phyloP scores from a whole-genome alignment of 64 coral and sea anemone species.

The Catalaphyllia jardinei region DNA sequence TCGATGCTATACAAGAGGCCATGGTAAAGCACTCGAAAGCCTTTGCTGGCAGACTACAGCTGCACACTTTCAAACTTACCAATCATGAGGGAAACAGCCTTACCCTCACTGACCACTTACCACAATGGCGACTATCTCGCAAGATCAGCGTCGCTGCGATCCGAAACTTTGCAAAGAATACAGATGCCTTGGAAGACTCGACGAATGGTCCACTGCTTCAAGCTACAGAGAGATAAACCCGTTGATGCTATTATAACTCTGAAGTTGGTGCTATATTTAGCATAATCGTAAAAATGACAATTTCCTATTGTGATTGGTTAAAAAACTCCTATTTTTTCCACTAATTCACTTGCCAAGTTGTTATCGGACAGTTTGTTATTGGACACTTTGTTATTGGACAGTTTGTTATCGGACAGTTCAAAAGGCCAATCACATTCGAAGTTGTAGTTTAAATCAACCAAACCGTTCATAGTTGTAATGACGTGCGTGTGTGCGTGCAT shows the following conservation, averaged over 20 bases:
- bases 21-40: constrained; percentile 69
- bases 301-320: no score
- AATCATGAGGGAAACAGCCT: constrained; percentile 41
- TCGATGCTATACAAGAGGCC: constrained; percentile 58
- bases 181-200: constrained; percentile 43
- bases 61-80: constrained; percentile 55
- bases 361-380: no score
- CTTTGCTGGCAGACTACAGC: constrained; percentile 66
- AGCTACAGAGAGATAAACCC: constrained; percentile 52
- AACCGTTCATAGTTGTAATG: no score
- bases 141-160: constrained; percentile 53
- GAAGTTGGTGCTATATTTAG: constrained; percentile 65
- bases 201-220: constrained; percentile 50
- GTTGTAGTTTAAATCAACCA: no score
- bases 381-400: no score
- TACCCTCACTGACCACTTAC: no score
- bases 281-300: no score
- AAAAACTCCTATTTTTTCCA: no score
- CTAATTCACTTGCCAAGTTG: no score
- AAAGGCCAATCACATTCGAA: no score
- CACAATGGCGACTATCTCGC: not conserved
- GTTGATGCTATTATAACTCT: constrained; percentile 43
- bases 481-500: no score
- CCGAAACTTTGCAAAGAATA: constrained; percentile 61
- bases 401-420: no score